Conservation (phyloP, 2,113 vertebrate genomes). For the Sinosuthora webbiana region DNA sequence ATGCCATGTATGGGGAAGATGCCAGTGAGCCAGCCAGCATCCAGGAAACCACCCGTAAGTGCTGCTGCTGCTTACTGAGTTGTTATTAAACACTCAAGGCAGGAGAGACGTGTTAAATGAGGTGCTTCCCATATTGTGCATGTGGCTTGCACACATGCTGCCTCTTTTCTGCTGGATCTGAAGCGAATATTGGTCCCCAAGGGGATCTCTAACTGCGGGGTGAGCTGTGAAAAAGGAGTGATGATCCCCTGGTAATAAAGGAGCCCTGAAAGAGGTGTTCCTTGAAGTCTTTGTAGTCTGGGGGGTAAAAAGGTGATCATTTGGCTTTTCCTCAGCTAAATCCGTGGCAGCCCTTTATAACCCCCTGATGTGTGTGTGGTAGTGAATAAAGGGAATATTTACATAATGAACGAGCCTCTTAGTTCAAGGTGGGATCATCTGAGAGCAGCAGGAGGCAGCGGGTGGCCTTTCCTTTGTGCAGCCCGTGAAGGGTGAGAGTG, state of each 20-base stretch:
- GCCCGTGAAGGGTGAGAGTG: not conserved
- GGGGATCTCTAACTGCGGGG: not conserved
- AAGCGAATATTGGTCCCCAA: not conserved
- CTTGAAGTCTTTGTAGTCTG: not conserved
- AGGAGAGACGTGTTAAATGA: not conserved
- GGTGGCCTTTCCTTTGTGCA: not conserved
- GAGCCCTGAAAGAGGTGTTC: not conserved
- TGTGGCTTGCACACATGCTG: not conserved
- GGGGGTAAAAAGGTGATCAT: not conserved
- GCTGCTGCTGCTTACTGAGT: not conserved
- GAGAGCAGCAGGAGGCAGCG: not conserved
- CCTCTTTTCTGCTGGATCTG: not conserved
- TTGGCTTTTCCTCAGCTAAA: not conserved
- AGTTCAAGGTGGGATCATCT: not conserved
- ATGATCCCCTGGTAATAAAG: not conserved
- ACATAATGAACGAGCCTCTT: rapidly evolving
- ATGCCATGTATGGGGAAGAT: conserved; percentile 85
- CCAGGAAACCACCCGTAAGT: conserved; percentile 83
- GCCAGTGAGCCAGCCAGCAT: conserved; percentile 85
- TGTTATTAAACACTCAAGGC: not conserved
- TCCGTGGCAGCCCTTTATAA: not conserved
- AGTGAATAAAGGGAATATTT: not conserved
- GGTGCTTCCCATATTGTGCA: not conserved
- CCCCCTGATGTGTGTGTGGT: rapidly evolving
- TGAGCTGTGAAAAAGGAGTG: not conserved